A percentile compares a stretch with the other conserved stretches of the same genome.
These are phyloP conservation scores for Stichopus chloronotus DNA, from an alignment of 35 echinoderm and acorn worm genomes.

Conservation along the genomic window DNA sequence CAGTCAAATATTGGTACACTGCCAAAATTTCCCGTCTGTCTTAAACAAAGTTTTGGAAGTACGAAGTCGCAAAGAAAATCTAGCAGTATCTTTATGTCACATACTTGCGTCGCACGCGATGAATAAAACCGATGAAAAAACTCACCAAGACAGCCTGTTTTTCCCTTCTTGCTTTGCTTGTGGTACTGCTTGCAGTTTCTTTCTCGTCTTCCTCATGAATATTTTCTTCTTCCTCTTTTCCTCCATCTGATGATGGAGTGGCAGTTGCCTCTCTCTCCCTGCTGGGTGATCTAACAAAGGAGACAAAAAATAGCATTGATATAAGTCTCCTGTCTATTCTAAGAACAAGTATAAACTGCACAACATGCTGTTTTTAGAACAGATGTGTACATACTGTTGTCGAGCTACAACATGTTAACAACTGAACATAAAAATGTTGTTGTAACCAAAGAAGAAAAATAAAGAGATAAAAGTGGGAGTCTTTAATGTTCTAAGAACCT, in stretches of 20 bases:
- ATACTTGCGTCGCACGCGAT: not conserved
- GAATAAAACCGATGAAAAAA: not conserved
- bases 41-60: too few species aligned
- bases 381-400: too few species aligned
- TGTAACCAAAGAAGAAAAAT: too few species aligned
- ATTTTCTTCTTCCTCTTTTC: not conserved
- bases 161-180: slow-evolving; percentile 27
- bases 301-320: not conserved
- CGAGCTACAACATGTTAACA: too few species aligned
- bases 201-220: not conserved
- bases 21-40: too few species aligned
- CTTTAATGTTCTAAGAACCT: too few species aligned
- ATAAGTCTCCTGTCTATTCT: not conserved
- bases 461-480: too few species aligned
- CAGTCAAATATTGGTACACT: too few species aligned
- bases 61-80: not conserved
- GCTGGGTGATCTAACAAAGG: not conserved
- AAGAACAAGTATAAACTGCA: too few species aligned
- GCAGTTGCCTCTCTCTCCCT: not conserved
- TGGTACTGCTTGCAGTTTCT: not conserved
- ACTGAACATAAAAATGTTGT: too few species aligned
- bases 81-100: not conserved
- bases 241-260: not conserved
- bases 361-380: too few species aligned
- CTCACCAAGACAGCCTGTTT: slow-evolving; percentile 72